Evolutionary conservation across 2,888 invertebrate species (phyloP).

Genomic region (Osmoderma eremita): DNA sequence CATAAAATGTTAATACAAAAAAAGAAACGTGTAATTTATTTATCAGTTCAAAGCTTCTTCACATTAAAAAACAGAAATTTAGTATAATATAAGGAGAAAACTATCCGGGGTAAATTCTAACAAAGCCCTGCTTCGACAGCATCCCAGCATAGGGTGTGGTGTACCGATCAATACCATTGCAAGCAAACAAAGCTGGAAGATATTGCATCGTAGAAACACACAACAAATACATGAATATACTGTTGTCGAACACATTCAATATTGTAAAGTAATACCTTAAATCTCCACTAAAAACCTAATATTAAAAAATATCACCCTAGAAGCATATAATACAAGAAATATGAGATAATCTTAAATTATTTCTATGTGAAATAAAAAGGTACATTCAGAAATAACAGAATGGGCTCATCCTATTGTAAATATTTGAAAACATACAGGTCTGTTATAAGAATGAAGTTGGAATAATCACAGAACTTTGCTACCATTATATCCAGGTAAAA

Average conservation of each 20-base stretch:
- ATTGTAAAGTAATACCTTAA: too few species aligned
- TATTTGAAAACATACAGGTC: neutral
- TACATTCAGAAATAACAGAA: neutral
- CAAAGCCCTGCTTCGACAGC: constrained; percentile 10
- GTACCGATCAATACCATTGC: constrained; percentile 31
- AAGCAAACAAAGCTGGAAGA: constrained; percentile 1
- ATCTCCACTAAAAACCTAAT: neutral
- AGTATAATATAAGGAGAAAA: neutral
- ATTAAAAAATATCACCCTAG: neutral
- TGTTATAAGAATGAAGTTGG: neutral
- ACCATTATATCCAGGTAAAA: constrained; percentile 23
- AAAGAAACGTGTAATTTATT: too few species aligned
- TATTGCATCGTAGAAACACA: neutral
- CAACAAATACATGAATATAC: constrained; percentile 10
- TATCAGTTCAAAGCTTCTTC: too few species aligned
- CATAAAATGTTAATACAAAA: too few species aligned
- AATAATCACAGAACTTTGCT: neutral
- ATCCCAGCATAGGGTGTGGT: constrained; percentile 33
- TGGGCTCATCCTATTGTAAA: neutral
- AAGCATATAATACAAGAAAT: constrained; percentile 14
- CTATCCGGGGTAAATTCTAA: constrained; percentile 4
- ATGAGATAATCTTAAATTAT: neutral
- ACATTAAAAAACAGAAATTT: neutral
- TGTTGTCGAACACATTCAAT: neutral
- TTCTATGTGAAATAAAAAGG: neutral